Percentiles rank a stretch among this genome's conserved stretches.
Evolutionary conservation across 2,113 vertebrate genomes (phyloP).

Genomic region (human (Homo sapiens)): GRCh38 chr16:59405001-59405500

Average conservation of each 20-base stretch:
- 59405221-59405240: not conserved
- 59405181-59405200: not conserved
- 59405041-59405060: not conserved
- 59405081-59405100: not conserved
- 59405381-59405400: not conserved
- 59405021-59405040: not conserved
- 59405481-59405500: not conserved
- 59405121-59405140: not conserved
- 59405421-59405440: not conserved
- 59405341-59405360: not conserved
- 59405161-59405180: not conserved
- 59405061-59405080: not conserved
- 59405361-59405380: not conserved
- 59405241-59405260: not conserved
- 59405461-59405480: not conserved
- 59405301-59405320: not conserved
- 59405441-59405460: not conserved
- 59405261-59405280: not conserved
- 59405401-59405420: not conserved
- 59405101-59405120: not conserved
- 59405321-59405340: not conserved
- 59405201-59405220: not conserved
- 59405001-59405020: not conserved
- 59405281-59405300: not conserved
- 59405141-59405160: not conserved